A percentile compares a stretch with the other conserved stretches of the same genome.
Conservation (phyloP, 2,888 invertebrate genomes). For the Aspidapion aeneum region DNA sequence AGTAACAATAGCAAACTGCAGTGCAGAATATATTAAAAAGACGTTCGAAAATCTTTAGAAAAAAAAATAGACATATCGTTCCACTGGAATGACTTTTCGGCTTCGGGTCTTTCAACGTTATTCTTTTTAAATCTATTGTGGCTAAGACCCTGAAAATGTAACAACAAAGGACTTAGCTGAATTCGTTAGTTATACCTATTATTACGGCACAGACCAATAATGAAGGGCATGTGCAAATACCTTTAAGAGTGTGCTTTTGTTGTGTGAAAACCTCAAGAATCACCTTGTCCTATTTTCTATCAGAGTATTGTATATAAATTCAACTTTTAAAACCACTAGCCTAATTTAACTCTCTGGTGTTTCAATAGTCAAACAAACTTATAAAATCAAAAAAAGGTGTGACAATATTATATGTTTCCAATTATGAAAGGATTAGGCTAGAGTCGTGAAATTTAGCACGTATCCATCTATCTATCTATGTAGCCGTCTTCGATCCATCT, state of each 20-base stretch:
- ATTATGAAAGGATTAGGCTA: no score
- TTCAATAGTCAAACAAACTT: no score
- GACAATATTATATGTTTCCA: no score
- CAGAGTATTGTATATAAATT: no score
- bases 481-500: no score
- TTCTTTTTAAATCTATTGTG: conserved; percentile 17
- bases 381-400: no score
- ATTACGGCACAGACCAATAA: conserved; percentile 24
- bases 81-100: conserved; percentile 22
- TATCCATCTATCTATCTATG: no score
- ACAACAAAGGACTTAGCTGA: conserved; percentile 22
- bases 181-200: conserved; percentile 28
- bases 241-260: conserved; percentile 16
- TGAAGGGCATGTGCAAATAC: conserved; percentile 28
- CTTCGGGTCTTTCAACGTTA: conserved; percentile 2
- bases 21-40: conserved; percentile 14
- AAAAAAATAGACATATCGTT: conserved; percentile 24
- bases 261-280: conserved; percentile 24
- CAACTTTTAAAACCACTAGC: no score
- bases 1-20: not conserved
- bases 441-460: no score
- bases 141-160: conserved; percentile 23
- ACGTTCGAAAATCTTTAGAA: conserved; percentile 14
- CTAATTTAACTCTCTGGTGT: no score
- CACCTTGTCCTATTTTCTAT: no score